These are phyloP conservation scores for Melieria omissa DNA, from an alignment of 2,888 invertebrate species.

Conservation along the genomic window DNA sequence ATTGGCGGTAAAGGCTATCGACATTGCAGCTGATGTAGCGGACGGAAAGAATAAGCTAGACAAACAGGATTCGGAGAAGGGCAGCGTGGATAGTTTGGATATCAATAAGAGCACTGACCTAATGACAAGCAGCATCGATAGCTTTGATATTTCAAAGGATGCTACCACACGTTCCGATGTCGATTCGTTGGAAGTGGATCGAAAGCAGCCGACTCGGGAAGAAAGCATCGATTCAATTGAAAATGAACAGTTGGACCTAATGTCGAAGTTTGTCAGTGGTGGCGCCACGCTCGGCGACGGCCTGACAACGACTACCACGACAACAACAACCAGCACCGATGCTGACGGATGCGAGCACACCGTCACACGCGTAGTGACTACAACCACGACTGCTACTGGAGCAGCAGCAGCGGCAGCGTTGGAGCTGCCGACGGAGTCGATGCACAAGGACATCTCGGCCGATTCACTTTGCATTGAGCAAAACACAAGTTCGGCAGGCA, in stretches of 20 bases:
- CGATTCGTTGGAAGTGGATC: slow-evolving; percentile 64
- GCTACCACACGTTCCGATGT: slow-evolving; percentile 62
- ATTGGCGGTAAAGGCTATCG: slow-evolving; percentile 71
- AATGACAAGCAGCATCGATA: slow-evolving; percentile 72
- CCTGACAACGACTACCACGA: slow-evolving; percentile 57
- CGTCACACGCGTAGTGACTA: slow-evolving; percentile 51
- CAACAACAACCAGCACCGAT: slow-evolving; percentile 60
- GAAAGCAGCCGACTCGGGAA: slow-evolving; percentile 57
- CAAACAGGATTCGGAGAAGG: slow-evolving; percentile 69
- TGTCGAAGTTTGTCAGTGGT: slow-evolving; percentile 52
- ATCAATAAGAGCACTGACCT: slow-evolving; percentile 70
- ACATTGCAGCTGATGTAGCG: slow-evolving; percentile 74
- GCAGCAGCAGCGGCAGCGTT: slow-evolving; percentile 42
- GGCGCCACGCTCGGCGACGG: slow-evolving; percentile 54
- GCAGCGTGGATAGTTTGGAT: slow-evolving; percentile 77
- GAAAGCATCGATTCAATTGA: slow-evolving; percentile 66
- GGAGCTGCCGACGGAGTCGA: slow-evolving; percentile 45
- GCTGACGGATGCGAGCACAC: slow-evolving; percentile 58
- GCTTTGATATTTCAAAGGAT: slow-evolving; percentile 67
- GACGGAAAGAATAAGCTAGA: slow-evolving; percentile 66
- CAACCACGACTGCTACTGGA: slow-evolving; percentile 48
- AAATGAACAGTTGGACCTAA: slow-evolving; percentile 55
- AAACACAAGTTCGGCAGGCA: slow-evolving; percentile 79
- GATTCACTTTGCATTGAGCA: slow-evolving; percentile 74
- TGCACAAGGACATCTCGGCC: slow-evolving; percentile 61